These are phyloP conservation scores for Asobara japonica DNA, from an alignment of 1,140 invertebrate species.

Conservation along the genomic window DNA sequence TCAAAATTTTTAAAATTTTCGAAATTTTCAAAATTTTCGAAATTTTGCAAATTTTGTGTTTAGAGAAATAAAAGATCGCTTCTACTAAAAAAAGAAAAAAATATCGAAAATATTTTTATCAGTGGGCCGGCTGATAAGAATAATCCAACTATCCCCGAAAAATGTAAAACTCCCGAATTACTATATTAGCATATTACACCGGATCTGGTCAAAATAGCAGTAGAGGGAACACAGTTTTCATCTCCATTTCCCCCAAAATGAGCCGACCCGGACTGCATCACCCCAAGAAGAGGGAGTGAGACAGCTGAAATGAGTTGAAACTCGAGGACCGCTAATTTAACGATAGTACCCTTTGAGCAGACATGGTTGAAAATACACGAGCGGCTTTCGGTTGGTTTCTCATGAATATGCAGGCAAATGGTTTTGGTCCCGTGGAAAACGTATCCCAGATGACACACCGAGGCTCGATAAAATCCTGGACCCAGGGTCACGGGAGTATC, in stretches of 20 bases:
- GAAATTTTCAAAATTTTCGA: too few species aligned
- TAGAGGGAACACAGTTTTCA: background rate
- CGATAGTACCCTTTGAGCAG: background rate
- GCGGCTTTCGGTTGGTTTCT: background rate
- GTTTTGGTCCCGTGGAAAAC: background rate
- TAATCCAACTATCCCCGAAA: background rate
- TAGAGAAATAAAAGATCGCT: too few species aligned
- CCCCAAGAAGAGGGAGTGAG: background rate
- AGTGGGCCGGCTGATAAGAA: too few species aligned
- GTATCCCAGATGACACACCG: background rate
- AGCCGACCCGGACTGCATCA: background rate
- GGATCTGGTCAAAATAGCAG: background rate
- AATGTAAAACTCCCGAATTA: background rate
- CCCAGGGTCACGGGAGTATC: background rate
- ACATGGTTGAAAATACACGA: background rate
- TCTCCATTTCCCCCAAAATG: background rate
- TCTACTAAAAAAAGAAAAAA: too few species aligned
- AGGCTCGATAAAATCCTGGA: background rate
- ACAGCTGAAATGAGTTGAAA: background rate
- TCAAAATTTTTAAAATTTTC: too few species aligned
- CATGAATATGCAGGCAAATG: constrained; percentile 1
- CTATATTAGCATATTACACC: background rate
- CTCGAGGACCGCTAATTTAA: background rate
- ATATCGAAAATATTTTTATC: too few species aligned
- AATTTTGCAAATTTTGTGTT: too few species aligned